Conservation (phyloP, 2,797 vertebrate genomes). For the Gymnopithys bicolor region DNA sequence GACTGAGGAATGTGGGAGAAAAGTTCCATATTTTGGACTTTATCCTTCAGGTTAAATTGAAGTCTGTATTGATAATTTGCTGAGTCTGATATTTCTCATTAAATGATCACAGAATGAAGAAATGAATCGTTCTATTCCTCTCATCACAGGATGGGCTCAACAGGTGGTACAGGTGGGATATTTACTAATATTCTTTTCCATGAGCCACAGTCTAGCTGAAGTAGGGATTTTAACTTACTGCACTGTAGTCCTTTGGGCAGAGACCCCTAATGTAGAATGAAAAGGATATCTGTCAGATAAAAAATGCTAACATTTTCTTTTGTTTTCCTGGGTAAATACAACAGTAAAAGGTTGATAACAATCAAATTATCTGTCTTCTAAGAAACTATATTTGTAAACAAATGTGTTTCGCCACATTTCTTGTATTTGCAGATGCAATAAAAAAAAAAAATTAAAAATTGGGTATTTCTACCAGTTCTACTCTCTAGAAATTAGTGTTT, state of each 20-base stretch:
- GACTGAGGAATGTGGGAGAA: background rate
- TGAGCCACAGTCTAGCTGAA: background rate
- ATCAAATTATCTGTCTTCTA: background rate
- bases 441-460: background rate
- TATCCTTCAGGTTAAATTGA: background rate
- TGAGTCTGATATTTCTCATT: background rate
- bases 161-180: background rate
- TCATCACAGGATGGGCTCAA: background rate
- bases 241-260: background rate
- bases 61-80: background rate
- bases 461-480: background rate
- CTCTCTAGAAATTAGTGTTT: background rate
- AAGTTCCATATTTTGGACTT: background rate
- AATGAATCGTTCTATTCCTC: background rate
- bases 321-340: background rate
- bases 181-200: background rate
- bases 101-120: background rate
- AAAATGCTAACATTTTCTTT: background rate
- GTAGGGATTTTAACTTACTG: background rate
- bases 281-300: background rate
- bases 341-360: background rate
- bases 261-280: background rate
- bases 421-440: background rate
- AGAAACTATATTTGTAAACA: background rate
- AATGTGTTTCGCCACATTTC: background rate